Evolutionary conservation across 2,888 invertebrate species (phyloP).

Genomic region (Nemotelus nigrinus): DNA sequence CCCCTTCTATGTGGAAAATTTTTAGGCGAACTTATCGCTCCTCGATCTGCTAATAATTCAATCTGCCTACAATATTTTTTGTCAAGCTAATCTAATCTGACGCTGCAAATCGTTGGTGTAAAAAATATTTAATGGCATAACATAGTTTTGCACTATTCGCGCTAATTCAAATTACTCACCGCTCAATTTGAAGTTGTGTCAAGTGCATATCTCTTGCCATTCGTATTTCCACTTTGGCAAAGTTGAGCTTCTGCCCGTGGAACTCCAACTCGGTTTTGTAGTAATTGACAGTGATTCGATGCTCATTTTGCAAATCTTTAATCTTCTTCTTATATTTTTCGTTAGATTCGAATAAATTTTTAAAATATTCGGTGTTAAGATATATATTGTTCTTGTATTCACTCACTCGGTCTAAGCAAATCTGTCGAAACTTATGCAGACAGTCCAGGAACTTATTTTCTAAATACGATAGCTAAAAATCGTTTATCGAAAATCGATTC

Average conservation of each 20-base stretch:
- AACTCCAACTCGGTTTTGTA: neutral
- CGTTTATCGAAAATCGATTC: neutral
- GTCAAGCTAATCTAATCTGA: too few species aligned
- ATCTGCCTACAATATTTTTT: too few species aligned
- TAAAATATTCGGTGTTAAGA: slow-evolving; percentile 6
- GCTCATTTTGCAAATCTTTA: neutral
- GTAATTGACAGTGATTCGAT: neutral
- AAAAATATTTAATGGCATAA: too few species aligned
- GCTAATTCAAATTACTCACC: neutral
- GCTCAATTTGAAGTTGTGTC: neutral
- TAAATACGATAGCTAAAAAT: neutral
- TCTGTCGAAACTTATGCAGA: neutral
- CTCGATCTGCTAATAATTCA: too few species aligned
- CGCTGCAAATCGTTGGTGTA: too few species aligned
- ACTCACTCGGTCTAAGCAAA: too few species aligned
- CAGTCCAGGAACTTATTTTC: neutral
- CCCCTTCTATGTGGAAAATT: too few species aligned
- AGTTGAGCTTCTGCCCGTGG: neutral
- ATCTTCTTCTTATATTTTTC: neutral
- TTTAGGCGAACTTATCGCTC: too few species aligned
- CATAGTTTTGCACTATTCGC: too few species aligned
- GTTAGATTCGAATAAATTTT: neutral
- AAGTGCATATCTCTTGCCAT: neutral
- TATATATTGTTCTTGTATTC: neutral
- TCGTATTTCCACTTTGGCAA: neutral